A percentile compares a stretch with the other conserved stretches of the same genome.
phyloP scores from a whole-genome alignment of 2,888 invertebrate species.

The Xestia c-nigrum region DNA sequence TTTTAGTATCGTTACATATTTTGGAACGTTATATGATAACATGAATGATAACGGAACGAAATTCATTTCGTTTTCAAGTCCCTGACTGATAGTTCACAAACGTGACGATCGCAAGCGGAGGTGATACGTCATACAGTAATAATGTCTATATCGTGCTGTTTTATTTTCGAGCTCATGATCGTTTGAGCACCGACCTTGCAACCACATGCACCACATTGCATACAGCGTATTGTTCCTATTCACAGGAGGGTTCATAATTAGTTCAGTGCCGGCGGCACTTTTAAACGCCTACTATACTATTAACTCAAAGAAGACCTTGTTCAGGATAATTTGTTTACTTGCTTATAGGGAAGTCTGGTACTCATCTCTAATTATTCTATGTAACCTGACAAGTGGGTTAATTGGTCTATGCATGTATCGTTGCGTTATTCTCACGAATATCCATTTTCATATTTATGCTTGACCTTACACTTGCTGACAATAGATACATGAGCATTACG shows the following conservation, averaged over 20 bases:
- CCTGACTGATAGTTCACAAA: constrained; percentile 66
- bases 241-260: constrained; percentile 79
- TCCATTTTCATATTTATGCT: constrained; percentile 55
- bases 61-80: too few relatives aligned
- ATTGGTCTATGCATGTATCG: constrained; percentile 55
- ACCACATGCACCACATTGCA: constrained; percentile 75
- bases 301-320: constrained; percentile 68
- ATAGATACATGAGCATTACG: constrained; percentile 70
- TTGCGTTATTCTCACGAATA: constrained; percentile 54
- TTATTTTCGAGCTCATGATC: constrained; percentile 72
- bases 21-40: too few relatives aligned
- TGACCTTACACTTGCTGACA: constrained; percentile 73
- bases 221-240: constrained; percentile 69
- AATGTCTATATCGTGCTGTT: constrained; percentile 76
- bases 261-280: constrained; percentile 72
- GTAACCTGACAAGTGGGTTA: constrained; percentile 54
- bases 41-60: too few relatives aligned
- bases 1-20: too few relatives aligned
- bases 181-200: constrained; percentile 76
- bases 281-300: constrained; percentile 78
- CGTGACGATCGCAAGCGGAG: constrained; percentile 65
- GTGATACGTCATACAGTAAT: constrained; percentile 59
- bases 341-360: constrained; percentile 44
- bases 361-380: constrained; percentile 50
- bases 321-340: constrained; percentile 57